Percentiles rank a stretch among this genome's conserved stretches.
phyloP scores from a whole-genome alignment of 2,888 invertebrate genomes.

The Parnassius mnemosyne region DNA sequence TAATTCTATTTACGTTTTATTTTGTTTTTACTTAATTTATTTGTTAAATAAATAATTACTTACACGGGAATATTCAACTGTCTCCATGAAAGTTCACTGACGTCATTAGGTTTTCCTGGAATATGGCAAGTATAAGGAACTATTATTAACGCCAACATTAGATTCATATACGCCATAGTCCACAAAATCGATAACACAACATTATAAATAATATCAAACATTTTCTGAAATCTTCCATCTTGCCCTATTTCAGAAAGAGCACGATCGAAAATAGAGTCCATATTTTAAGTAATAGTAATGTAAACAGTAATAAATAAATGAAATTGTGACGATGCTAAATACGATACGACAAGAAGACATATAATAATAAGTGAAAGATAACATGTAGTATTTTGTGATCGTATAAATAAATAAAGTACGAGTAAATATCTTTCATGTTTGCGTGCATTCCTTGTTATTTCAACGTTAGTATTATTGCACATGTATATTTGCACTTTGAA shows the following conservation, averaged over 20 bases:
- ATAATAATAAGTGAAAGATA: no score
- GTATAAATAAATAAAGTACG: no score
- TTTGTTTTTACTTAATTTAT: neutral
- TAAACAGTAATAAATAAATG: no score
- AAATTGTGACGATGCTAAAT: no score
- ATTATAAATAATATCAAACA: conserved; percentile 63
- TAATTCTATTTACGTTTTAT: no score
- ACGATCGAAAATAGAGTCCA: conserved; percentile 52
- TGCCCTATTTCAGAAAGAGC: conserved; percentile 55
- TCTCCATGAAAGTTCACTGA: conserved; percentile 57
- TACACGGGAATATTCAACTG: conserved; percentile 50
- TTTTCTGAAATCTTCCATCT: conserved; percentile 65
- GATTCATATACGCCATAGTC: conserved; percentile 62
- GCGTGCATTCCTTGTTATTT: conserved; percentile 13
- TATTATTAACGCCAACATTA: conserved; percentile 62
- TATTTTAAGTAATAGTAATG: conserved; percentile 26
- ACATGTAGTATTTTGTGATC: no score
- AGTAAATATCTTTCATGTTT: no score
- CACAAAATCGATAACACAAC: conserved; percentile 54
- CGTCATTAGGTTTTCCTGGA: conserved; percentile 50
- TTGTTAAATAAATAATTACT: conserved; percentile 30
- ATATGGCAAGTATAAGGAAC: conserved; percentile 67
- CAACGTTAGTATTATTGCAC: conserved; percentile 6
- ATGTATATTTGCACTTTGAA: neutral
- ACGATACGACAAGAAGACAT: no score